phyloP scores from a whole-genome alignment of 2,113 vertebrate species.

The Bostrychus sinensis region DNA sequence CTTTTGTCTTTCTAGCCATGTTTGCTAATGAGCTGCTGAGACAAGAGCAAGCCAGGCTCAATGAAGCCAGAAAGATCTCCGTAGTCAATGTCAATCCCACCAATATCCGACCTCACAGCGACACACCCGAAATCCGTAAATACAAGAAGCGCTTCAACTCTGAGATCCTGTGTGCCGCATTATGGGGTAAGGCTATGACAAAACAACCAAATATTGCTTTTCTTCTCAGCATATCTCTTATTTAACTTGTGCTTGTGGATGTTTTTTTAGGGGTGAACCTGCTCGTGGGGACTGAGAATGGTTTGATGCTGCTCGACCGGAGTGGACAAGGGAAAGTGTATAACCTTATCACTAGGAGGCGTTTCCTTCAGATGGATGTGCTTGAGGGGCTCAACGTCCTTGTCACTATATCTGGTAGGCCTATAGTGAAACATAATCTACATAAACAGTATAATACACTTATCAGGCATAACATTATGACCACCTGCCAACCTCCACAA shows the following conservation, averaged over 20 bases:
- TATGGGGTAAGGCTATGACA: slow-evolving; percentile 86
- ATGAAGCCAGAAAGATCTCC: slow-evolving; percentile 96
- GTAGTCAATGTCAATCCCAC: slow-evolving; percentile 98
- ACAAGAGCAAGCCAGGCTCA: slow-evolving; percentile 96
- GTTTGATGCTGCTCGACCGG: slow-evolving; percentile 94
- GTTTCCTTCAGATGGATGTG: slow-evolving; percentile 98
- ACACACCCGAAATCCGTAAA: slow-evolving; percentile 97
- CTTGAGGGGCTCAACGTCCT: slow-evolving; percentile 97
- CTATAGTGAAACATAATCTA: too few species aligned
- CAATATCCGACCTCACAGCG: slow-evolving; percentile 96
- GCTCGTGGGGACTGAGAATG: slow-evolving; percentile 95
- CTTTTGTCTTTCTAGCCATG: slow-evolving; percentile 74
- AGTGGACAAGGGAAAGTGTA: slow-evolving; percentile 99
- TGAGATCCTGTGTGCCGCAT: slow-evolving; percentile 94
- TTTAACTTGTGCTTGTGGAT: slow-evolving; percentile 21
- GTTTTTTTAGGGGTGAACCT: slow-evolving; percentile 89
- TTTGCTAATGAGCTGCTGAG: slow-evolving; percentile 93
- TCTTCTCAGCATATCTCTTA: neutral
- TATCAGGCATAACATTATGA: too few species aligned
- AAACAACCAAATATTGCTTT: neutral
- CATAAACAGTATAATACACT: neutral
- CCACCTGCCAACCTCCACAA: too few species aligned
- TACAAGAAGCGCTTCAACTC: slow-evolving; percentile 99
- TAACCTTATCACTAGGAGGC: slow-evolving; percentile 93
- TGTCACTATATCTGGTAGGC: slow-evolving; percentile 94